Base-by-base conservation (phyloP, 2,797 vertebrate genomes). In the Numenius phaeopus region DNA sequence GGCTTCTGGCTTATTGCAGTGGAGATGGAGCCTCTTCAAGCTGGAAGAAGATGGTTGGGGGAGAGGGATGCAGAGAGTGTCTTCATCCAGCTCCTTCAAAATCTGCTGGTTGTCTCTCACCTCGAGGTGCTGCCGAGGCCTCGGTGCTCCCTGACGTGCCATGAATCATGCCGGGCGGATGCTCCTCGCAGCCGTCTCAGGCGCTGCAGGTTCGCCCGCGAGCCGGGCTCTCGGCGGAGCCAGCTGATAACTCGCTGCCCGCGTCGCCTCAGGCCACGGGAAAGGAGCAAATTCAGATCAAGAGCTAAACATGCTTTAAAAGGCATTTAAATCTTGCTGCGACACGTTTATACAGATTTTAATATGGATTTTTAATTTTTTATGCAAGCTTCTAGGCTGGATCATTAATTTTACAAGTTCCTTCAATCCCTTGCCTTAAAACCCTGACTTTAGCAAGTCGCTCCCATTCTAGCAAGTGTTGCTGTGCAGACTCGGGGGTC, bases 321-420 rank as follows among this genome's bases (percentile, higher is more conserved):
- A 78, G 59, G 39, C 76, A 19, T 64, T 93, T 76, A 72, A 93
- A 93, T 92, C 88, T 89, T 50, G 14, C 90, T 86, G 72, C 5
- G 94, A 97, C 95, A 94, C 8, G 0, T 94, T 96, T 93, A 92
- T 95, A 76, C 90, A 86, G 24, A 58, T 77, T 95, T 96, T 95
- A 95, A 93, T 90, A 40, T 22, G 37, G 57, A 86, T 78, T 94
- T 97, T 94, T 92, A 95, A 93, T 97, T 97, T 96, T 97, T 95
- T 67, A 96, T 97, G 93, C 62, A 66, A 67, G 40, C 82, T 95
- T 46, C 76, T 75, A 34, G 82, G 12, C 67, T 83, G 83, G 91
- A 14, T 87, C 90, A 91, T 87, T 97, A 86, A 91, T 96, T 97
- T 91, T 93, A 90, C 55, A 84, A 75, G 58, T 93, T 59, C 26